phyloP scores from a whole-genome alignment of 1,140 invertebrate genomes.

The Aphidius gifuensis region DNA sequence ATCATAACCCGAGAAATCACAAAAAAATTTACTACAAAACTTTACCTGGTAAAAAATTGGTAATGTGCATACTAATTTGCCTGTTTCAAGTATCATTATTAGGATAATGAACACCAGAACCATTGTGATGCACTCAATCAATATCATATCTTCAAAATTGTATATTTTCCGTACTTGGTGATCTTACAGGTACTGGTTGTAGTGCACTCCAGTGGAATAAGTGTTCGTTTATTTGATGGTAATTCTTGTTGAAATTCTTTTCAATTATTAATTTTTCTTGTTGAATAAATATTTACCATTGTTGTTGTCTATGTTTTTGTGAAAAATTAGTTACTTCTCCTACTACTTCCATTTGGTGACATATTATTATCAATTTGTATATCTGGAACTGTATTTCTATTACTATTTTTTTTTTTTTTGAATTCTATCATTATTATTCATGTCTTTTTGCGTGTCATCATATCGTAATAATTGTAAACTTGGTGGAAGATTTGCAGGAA shows the following conservation, averaged over 20 bases:
- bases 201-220: constrained; percentile 59
- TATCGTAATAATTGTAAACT: constrained; percentile 84
- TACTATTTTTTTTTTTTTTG: constrained; percentile 19
- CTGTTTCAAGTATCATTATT: constrained; percentile 45
- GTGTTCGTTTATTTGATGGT: constrained; percentile 54
- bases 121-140: constrained; percentile 47
- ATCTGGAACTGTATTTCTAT: constrained; percentile 38
- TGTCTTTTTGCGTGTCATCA: constrained; percentile 60
- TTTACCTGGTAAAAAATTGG: constrained; percentile 44
- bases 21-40: background rate
- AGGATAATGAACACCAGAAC: constrained; percentile 43
- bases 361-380: constrained; percentile 40
- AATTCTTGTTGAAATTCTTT: constrained; percentile 37
- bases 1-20: too few species aligned
- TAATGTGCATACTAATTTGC: constrained; percentile 39
- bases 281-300: constrained; percentile 33
- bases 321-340: constrained; percentile 29
- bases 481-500: constrained; percentile 89
- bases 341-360: constrained; percentile 50
- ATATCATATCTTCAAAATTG: constrained; percentile 45
- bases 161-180: constrained; percentile 46
- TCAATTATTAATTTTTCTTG: constrained; percentile 35
- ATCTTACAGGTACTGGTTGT: constrained; percentile 53
- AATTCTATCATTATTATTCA: constrained; percentile 32
- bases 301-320: constrained; percentile 38